These are phyloP conservation scores for Papilio machaon DNA, from an alignment of 1,140 invertebrate genomes.

Conservation along the genomic window DNA sequence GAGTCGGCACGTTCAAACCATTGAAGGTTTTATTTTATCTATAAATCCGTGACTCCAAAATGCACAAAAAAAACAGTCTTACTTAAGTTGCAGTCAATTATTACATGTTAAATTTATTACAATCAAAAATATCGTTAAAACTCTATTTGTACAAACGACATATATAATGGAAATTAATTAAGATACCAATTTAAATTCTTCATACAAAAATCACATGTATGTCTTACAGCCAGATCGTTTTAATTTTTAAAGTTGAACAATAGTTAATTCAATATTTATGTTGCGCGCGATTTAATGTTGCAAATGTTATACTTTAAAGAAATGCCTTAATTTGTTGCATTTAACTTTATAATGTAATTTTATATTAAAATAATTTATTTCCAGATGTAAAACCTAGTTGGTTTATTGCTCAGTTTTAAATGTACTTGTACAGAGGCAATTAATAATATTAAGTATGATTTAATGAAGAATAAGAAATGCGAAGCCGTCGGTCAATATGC, in stretches of 20 bases:
- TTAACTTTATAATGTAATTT: too few species aligned
- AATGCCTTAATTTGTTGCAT: neutral
- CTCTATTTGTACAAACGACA: slow-evolving; percentile 23
- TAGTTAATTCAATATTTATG: neutral
- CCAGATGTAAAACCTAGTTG: neutral
- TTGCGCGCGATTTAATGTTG: neutral
- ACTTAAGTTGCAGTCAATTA: neutral
- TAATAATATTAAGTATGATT: neutral
- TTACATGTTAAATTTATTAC: neutral
- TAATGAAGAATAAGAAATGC: slow-evolving; percentile 32
- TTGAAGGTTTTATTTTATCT: neutral
- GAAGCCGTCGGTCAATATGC: slow-evolving; percentile 25
- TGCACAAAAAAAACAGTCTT: neutral
- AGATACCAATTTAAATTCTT: neutral
- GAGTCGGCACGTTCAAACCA: neutral
- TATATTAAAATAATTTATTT: neutral
- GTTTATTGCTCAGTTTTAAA: neutral
- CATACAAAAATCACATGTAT: too few species aligned
- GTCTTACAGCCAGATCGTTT: too few species aligned
- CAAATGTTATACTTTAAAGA: neutral
- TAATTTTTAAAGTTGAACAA: too few species aligned
- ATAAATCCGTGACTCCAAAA: neutral
- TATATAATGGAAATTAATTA: neutral
- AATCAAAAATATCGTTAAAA: slow-evolving; percentile 26
- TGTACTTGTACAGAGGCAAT: neutral